A percentile compares a stretch with the other conserved stretches of the same genome.
Evolutionary conservation across 2,113 vertebrate genomes (phyloP).

Genomic region (Pandion haliaetus): DNA sequence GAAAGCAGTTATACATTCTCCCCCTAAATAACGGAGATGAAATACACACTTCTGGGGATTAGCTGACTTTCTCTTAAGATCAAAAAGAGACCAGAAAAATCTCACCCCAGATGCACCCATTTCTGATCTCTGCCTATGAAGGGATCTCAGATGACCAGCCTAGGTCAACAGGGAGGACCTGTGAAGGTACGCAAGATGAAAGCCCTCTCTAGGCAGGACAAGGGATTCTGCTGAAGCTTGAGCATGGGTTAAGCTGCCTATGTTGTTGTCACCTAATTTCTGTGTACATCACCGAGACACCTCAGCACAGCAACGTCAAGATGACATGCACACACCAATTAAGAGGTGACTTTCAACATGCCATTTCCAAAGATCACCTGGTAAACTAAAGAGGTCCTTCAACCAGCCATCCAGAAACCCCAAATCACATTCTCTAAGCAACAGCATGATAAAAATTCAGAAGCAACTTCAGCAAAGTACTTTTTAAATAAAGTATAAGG

Average conservation of each 20-base stretch:
- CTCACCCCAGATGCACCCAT: not conserved
- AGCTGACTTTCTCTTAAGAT: not conserved
- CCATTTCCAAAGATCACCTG: not conserved
- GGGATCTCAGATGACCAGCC: not conserved
- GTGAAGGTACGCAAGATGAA: not conserved
- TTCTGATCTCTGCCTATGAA: not conserved
- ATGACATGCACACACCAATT: accelerated
- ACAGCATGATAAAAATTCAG: not conserved
- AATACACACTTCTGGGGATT: not conserved
- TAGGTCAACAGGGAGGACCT: not conserved
- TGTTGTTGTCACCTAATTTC: not conserved
- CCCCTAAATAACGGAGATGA: not conserved
- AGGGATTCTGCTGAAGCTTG: not conserved
- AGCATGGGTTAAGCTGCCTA: not conserved
- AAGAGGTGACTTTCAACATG: accelerated
- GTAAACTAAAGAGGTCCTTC: not conserved
- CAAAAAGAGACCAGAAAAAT: not conserved
- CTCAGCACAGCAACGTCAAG: not conserved
- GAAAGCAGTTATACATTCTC: not conserved
- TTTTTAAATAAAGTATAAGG: not conserved
- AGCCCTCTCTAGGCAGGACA: not conserved
- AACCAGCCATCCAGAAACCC: not conserved
- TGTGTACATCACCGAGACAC: not conserved
- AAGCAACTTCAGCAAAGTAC: not conserved
- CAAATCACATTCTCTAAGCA: not conserved